phyloP scores from a whole-genome alignment of 37 sponge, comb jelly and placozoan genomes.

The Spongilla lacustris region DNA sequence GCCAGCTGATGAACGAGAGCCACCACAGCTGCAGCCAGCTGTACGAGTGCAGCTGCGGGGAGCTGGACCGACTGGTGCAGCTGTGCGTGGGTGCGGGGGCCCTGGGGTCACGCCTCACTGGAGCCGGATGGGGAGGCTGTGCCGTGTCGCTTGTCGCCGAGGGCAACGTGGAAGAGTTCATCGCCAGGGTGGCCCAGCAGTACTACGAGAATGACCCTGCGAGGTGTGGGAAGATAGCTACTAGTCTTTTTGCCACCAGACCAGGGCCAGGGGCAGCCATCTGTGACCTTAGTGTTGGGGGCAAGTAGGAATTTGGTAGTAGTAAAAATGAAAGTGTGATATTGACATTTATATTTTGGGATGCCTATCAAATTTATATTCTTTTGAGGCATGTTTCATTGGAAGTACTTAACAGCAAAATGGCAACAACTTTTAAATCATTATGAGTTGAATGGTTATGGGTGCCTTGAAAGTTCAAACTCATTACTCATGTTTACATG shows the following conservation, averaged over 20 bases:
- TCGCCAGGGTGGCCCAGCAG: conserved; percentile 42
- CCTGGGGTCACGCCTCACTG: conserved; percentile 90
- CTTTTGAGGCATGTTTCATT: no score
- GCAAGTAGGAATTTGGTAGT: neutral
- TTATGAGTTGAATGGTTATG: no score
- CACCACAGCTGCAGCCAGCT: conserved; percentile 84
- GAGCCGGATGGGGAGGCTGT: conserved; percentile 99
- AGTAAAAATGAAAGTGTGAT: no score
- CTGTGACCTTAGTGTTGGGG: neutral
- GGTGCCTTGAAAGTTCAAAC: no score
- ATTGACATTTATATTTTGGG: no score
- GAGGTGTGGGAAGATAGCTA: neutral
- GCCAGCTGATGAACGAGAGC: conserved; percentile 90
- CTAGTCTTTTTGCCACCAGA: conserved; percentile 76
- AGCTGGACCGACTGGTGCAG: conserved; percentile 83
- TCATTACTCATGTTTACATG: no score
- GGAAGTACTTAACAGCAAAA: no score
- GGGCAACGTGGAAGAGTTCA: conserved; percentile 50
- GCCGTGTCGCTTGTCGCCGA: conserved; percentile 82
- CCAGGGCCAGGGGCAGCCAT: conserved; percentile 85
- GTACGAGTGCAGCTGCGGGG: conserved; percentile 90
- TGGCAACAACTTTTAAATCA: no score
- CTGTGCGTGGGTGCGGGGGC: conserved; percentile 73
- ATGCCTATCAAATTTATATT: no score
- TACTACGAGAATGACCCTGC: conserved; percentile 39